Conservation (phyloP, 2,797 vertebrate species). For the Poliocrania exsul region DNA sequence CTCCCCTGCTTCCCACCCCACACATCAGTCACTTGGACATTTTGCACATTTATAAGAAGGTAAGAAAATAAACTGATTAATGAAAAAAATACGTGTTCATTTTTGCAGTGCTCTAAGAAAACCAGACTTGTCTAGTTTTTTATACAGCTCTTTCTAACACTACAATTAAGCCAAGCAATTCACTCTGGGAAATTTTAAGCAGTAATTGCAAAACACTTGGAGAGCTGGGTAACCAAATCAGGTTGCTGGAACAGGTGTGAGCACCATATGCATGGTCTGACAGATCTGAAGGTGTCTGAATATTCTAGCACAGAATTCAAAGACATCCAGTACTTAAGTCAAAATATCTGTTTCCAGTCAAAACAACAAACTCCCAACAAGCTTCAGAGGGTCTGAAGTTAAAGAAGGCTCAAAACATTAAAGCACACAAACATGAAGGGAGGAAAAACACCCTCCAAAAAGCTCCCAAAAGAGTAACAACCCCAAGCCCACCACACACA, state of each 20-base stretch:
- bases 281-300: background rate
- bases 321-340: background rate
- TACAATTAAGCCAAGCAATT: background rate
- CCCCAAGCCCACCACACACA: accelerated
- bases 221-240: background rate
- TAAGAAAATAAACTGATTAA: background rate
- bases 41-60: background rate
- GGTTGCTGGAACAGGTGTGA: slow-evolving; percentile 18
- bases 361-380: slow-evolving; percentile 20
- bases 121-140: background rate
- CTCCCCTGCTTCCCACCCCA: background rate
- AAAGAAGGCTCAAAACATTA: background rate
- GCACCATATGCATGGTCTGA: background rate
- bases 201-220: background rate
- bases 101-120: background rate
- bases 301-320: background rate
- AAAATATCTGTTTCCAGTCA: slow-evolving; percentile 45
- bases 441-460: background rate
- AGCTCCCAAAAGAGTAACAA: accelerated
- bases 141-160: accelerated
- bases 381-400: background rate
- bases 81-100: accelerated
- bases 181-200: background rate
- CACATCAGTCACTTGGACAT: background rate
- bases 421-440: background rate